Evolutionary conservation across 2,113 vertebrate species (phyloP).

Genomic region (Forbesichthys papilliferus): DNA sequence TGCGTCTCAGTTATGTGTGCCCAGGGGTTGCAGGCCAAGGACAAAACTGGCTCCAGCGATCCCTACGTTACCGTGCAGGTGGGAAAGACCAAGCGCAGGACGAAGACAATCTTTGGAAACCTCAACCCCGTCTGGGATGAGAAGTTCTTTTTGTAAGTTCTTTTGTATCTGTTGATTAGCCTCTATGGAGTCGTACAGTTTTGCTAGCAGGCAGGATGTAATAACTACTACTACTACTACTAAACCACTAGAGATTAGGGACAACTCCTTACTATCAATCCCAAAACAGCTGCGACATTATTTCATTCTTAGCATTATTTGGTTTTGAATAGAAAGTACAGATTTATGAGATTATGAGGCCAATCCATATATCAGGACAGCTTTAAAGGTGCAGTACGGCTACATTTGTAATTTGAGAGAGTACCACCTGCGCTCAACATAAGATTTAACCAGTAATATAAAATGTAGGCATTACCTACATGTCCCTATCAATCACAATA

Average conservation of each 20-base stretch:
- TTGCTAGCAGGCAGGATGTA: constrained; percentile 8
- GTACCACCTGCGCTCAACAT: no score
- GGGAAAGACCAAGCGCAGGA: constrained; percentile 94
- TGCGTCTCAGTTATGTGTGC: constrained; percentile 87
- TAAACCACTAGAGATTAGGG: not conserved
- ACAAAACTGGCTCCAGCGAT: constrained; percentile 98
- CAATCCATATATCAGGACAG: no score
- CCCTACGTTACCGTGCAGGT: constrained; percentile 98
- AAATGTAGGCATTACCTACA: no score
- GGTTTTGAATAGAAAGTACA: no score
- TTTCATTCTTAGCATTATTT: no score
- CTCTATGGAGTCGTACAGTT: constrained; percentile 22
- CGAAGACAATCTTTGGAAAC: constrained; percentile 98
- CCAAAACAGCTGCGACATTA: no score
- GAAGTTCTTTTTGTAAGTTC: constrained; percentile 93
- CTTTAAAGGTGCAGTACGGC: no score
- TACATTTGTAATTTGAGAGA: no score
- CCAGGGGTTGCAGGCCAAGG: constrained; percentile 97
- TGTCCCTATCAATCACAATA: no score
- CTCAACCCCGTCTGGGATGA: constrained; percentile 98
- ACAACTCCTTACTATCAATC: not conserved
- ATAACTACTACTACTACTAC: no score
- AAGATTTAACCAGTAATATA: no score
- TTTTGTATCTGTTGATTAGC: constrained; percentile 20
- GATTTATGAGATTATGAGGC: no score